Evolutionary conservation across 2,113 vertebrate species (phyloP).

Genomic region (Bubo blakistoni): DNA sequence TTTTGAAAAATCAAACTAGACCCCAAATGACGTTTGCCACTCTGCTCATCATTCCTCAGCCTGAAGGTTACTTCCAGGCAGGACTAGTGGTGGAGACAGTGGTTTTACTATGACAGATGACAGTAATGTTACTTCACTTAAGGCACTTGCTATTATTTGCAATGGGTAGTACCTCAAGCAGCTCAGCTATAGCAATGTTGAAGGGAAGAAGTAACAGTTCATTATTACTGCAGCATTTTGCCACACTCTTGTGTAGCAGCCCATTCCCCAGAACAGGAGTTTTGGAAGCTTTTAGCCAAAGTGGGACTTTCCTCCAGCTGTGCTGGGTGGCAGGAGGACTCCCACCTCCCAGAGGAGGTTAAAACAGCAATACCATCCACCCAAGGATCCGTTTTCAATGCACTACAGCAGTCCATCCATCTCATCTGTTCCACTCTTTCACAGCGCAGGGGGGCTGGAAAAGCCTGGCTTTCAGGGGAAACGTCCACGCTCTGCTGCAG

Average conservation of each 20-base stretch:
- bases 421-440: background rate
- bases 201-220: background rate
- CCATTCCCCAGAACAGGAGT: background rate
- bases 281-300: background rate
- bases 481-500: rapidly evolving
- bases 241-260: too few species aligned
- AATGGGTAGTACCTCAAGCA: background rate
- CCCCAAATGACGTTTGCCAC: rapidly evolving
- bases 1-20: background rate
- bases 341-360: too few species aligned
- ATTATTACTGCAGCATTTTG: background rate
- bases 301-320: background rate
- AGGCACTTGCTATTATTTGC: background rate
- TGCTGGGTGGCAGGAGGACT: background rate
- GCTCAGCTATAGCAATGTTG: background rate
- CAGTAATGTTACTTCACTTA: background rate
- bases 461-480: background rate
- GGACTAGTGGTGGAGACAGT: background rate
- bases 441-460: background rate
- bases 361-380: background rate
- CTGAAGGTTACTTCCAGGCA: background rate
- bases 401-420: background rate
- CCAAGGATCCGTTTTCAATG: background rate
- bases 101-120: background rate
- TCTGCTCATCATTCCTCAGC: background rate